A percentile compares a stretch with the other conserved stretches of the same genome.
These are phyloP conservation scores for Hylyphantes graminicola DNA, from an alignment of 1,140 invertebrate genomes.

Conservation along the genomic window DNA sequence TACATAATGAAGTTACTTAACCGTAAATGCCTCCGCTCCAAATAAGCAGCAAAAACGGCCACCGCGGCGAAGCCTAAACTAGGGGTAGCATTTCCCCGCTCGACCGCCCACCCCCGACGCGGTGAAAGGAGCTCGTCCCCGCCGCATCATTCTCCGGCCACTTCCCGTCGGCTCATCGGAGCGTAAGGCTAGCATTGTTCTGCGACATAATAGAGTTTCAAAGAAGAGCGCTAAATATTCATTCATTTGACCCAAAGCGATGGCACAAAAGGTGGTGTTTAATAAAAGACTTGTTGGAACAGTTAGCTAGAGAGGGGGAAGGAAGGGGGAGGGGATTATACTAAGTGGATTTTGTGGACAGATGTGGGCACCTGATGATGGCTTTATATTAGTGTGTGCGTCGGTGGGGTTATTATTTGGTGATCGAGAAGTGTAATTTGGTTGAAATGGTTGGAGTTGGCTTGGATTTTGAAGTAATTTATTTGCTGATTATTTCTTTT, in stretches of 20 bases:
- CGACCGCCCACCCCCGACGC: not conserved
- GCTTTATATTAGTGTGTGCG: not conserved
- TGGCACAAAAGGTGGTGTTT: constrained; percentile 52
- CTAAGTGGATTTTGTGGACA: constrained; percentile 45
- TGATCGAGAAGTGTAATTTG: constrained; percentile 8
- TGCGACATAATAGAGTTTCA: too few relatives aligned
- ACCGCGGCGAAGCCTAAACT: too few relatives aligned
- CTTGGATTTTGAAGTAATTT: too few relatives aligned
- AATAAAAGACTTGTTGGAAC: constrained; percentile 59
- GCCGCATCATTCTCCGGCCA: not conserved
- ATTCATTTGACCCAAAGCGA: constrained; percentile 50
- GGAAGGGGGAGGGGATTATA: constrained; percentile 12
- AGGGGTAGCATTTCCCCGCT: not conserved
- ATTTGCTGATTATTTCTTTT: too few relatives aligned
- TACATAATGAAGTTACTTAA: constrained; percentile 51
- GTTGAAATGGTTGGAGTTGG: not conserved
- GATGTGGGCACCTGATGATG: constrained; percentile 39
- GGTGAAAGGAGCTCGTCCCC: too few relatives aligned
- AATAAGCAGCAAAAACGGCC: too few relatives aligned
- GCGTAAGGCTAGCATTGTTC: not conserved
- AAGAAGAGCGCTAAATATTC: constrained; percentile 46
- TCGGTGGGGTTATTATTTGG: constrained; percentile 4
- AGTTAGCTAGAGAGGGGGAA: not conserved
- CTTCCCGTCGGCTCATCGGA: constrained; percentile 30
- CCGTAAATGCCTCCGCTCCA: constrained; percentile 32